Evolutionary conservation across 2,113 vertebrate genomes (phyloP).

Genomic region (Bufo gargarizans): DNA sequence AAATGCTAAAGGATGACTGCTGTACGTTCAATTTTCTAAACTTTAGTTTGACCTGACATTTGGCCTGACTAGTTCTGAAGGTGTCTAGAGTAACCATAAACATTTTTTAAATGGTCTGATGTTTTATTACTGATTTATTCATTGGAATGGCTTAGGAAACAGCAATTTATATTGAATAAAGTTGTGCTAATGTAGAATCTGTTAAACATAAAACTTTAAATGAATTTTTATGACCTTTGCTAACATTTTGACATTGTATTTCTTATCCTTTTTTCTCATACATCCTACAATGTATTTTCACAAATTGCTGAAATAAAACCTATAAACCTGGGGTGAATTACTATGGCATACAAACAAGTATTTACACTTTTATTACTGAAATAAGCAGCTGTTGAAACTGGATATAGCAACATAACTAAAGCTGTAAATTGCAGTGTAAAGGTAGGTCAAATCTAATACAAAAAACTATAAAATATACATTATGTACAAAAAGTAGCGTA

Average conservation of each 20-base stretch:
- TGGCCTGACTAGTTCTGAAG: neutral
- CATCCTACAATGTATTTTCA: slow-evolving; percentile 13
- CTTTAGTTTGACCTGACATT: neutral
- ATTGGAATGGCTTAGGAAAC: neutral
- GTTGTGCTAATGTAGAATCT: neutral
- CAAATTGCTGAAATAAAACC: slow-evolving; percentile 1
- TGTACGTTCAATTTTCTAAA: neutral
- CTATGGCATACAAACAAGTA: slow-evolving; percentile 6
- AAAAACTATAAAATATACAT: neutral
- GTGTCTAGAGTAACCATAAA: neutral
- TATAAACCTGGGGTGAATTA: slow-evolving; percentile 18
- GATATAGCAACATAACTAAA: slow-evolving; percentile 1
- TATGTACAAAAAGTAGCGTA: neutral
- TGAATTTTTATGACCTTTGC: slow-evolving; percentile 4
- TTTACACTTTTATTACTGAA: slow-evolving; percentile 26
- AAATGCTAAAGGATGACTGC: neutral
- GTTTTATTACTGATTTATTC: neutral
- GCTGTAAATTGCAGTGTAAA: neutral
- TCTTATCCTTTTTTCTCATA: slow-evolving; percentile 26
- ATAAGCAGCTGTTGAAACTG: slow-evolving; percentile 31
- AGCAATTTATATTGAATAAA: neutral
- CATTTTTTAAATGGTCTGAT: neutral
- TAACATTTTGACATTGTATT: slow-evolving; percentile 21
- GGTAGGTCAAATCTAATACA: neutral
- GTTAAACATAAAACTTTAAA: slow-evolving; percentile 18